phyloP scores from a whole-genome alignment of 1,140 invertebrate genomes.

The Diorhabda elongata region DNA sequence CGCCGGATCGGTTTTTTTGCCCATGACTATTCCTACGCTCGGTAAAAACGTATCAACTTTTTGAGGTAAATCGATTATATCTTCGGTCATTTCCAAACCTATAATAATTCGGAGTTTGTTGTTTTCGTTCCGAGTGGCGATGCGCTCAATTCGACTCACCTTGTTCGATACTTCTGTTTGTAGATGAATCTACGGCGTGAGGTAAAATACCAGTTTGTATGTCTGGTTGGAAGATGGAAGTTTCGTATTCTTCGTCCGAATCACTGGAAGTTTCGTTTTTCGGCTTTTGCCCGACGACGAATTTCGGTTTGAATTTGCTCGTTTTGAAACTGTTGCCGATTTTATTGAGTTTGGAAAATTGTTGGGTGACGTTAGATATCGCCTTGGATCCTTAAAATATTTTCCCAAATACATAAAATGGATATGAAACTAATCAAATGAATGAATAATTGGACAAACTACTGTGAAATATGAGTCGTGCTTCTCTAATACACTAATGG shows the following conservation, averaged over 20 bases:
- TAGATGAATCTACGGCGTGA: constrained; percentile 21
- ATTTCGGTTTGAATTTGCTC: constrained; percentile 46
- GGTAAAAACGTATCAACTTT: constrained; percentile 55
- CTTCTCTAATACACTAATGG: too few relatives aligned
- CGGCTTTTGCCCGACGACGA: constrained; percentile 48
- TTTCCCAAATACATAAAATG: neutral
- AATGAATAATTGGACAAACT: neutral
- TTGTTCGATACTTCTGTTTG: constrained; percentile 32
- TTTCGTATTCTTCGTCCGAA: constrained; percentile 53
- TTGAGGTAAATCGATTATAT: constrained; percentile 16
- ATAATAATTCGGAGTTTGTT: neutral
- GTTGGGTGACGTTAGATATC: constrained; percentile 76
- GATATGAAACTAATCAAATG: neutral
- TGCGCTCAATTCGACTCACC: constrained; percentile 11
- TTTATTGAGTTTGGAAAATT: constrained; percentile 77
- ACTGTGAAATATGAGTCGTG: neutral
- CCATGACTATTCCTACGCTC: constrained; percentile 64
- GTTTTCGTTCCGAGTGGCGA: too few relatives aligned
- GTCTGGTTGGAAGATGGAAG: constrained; percentile 51
- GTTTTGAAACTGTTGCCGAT: constrained; percentile 65
- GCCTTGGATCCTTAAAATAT: constrained; percentile 65
- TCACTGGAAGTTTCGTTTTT: constrained; percentile 45
- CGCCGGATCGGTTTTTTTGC: constrained; percentile 35
- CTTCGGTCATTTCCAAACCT: constrained; percentile 39
- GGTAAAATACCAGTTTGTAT: constrained; percentile 21